Conservation (phyloP, 2,888 invertebrate genomes). For the Trichopoda pennipes region DNA sequence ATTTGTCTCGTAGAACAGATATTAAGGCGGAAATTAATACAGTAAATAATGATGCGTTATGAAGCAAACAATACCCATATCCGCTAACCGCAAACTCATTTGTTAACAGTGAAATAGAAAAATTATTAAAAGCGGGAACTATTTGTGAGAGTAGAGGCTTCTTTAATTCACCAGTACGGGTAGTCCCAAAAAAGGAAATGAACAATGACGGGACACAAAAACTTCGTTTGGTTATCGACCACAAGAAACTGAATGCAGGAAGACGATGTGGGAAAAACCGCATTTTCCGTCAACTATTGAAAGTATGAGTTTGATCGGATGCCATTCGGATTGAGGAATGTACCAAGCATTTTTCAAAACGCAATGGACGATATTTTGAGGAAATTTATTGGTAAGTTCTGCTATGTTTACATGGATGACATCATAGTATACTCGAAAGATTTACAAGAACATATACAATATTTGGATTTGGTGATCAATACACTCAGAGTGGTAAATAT, state of each 20-base stretch:
- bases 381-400: neutral
- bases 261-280: neutral
- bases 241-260: neutral
- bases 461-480: too few relatives aligned
- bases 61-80: conserved; percentile 58
- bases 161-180: conserved; percentile 51
- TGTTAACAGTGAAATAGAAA: conserved; percentile 52
- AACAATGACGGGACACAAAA: conserved; percentile 29
- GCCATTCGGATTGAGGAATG: conserved; percentile 7
- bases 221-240: neutral
- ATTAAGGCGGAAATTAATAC: conserved; percentile 60
- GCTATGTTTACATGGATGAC: neutral
- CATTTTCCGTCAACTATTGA: neutral
- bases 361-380: too few relatives aligned
- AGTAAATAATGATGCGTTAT: conserved; percentile 40
- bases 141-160: conserved; percentile 47
- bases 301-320: conserved; percentile 13
- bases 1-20: conserved; percentile 53
- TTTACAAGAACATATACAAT: too few relatives aligned
- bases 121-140: conserved; percentile 20
- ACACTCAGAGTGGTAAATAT: too few relatives aligned
- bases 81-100: conserved; percentile 51
- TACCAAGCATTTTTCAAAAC: too few relatives aligned
- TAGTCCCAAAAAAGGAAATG: conserved; percentile 17
- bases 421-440: too few relatives aligned